phyloP scores from a whole-genome alignment of 2,113 vertebrate species.

The Channa maculata region DNA sequence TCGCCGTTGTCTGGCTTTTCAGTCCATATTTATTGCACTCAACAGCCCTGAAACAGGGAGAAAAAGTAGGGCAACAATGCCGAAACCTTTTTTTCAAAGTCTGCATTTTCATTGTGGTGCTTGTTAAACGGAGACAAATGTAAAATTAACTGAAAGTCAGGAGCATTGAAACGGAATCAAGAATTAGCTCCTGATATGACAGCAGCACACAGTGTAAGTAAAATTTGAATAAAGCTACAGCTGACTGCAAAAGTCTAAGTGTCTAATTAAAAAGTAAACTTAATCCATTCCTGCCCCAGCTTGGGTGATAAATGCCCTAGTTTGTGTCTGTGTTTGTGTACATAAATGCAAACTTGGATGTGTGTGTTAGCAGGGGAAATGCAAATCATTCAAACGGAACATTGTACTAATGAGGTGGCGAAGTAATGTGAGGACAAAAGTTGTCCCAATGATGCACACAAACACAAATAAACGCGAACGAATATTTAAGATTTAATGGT shows the following conservation, averaged over 20 bases:
- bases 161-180: not conserved
- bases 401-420: conserved; percentile 4
- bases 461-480: conserved; percentile 20
- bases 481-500: not conserved
- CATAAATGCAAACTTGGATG: not conserved
- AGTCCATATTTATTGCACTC: conserved; percentile 58
- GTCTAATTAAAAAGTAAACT: conserved; percentile 44
- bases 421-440: conserved; percentile 13
- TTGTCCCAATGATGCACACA: not conserved
- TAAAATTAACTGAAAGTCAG: not conserved
- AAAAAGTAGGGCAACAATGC: conserved; percentile 33
- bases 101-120: not conserved
- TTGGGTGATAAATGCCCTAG: conserved; percentile 34
- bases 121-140: not conserved
- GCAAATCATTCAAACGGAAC: conserved; percentile 42
- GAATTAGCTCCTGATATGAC: not conserved
- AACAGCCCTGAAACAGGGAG: conserved; percentile 2
- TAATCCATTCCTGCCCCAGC: conserved; percentile 24
- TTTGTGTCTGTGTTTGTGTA: conserved; percentile 33
- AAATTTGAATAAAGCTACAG: not conserved
- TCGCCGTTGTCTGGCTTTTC: conserved; percentile 52
- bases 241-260: not conserved
- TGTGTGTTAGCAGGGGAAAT: conserved; percentile 39
- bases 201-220: not conserved
- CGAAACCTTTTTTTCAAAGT: not conserved